phyloP scores from a whole-genome alignment of 2,113 vertebrate genomes.

The Semnornis frantzii region DNA sequence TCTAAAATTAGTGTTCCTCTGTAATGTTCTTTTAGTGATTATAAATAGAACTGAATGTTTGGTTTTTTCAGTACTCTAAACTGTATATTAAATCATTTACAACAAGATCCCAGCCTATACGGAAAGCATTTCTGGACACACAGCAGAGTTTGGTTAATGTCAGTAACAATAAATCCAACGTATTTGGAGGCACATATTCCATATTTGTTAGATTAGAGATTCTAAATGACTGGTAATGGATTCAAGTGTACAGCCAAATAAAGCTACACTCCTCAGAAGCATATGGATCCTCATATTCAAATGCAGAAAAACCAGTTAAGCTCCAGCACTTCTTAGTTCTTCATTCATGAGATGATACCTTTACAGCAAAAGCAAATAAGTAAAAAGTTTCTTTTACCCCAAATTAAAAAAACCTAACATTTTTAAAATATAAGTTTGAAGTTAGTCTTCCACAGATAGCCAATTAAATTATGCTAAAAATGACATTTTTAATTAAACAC shows the following conservation, averaged over 20 bases:
- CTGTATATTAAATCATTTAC: conserved; percentile 36
- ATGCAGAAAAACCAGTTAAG: conserved; percentile 75
- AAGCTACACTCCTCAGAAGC: conserved; percentile 71
- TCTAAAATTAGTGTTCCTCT: conserved; percentile 1
- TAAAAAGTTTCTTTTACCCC: conserved; percentile 81
- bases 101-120: not conserved
- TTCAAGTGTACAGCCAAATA: conserved; percentile 72
- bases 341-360: conserved; percentile 78
- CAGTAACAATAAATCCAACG: conserved; percentile 60
- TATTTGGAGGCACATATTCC: conserved; percentile 60
- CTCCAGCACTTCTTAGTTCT: conserved; percentile 65
- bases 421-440: conserved; percentile 82
- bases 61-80: conserved; percentile 3
- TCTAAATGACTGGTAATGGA: conserved; percentile 68
- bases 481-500: conserved; percentile 99
- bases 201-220: conserved; percentile 72
- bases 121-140: conserved; percentile 51
- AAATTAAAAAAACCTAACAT: conserved; percentile 66
- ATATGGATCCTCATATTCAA: conserved; percentile 75
- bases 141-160: conserved; percentile 64
- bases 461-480: conserved; percentile 98
- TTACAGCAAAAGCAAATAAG: conserved; percentile 79
- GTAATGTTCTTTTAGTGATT: conserved; percentile 32
- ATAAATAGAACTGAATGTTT: not conserved
- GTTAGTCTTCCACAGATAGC: conserved; percentile 90